phyloP scores from a whole-genome alignment of 2,113 vertebrate genomes.

The Ceratotherium simum region DNA sequence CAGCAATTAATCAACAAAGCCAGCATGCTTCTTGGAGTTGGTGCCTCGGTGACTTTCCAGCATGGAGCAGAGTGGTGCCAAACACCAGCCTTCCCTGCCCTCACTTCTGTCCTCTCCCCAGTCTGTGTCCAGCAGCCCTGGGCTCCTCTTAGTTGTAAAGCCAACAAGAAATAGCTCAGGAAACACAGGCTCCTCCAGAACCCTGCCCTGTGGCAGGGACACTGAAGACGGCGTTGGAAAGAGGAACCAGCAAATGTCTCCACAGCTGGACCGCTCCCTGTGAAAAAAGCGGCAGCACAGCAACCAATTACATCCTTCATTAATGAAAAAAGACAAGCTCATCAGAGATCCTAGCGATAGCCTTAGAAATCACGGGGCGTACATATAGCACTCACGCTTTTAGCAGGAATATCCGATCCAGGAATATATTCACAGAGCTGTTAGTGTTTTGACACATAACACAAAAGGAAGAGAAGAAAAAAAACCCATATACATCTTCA shows the following conservation, averaged over 20 bases:
- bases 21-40: background rate
- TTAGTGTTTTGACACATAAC: conserved; percentile 40
- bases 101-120: background rate
- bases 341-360: conserved; percentile 1
- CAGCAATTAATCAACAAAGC: background rate
- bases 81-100: background rate
- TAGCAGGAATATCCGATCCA: background rate
- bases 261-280: background rate
- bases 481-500: background rate
- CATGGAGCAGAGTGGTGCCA: background rate
- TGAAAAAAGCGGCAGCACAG: background rate
- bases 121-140: background rate
- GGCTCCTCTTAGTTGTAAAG: background rate
- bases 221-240: background rate
- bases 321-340: background rate
- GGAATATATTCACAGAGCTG: background rate
- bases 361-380: background rate
- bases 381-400: background rate
- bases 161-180: background rate
- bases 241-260: background rate
- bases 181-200: background rate
- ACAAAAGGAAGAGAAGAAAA: background rate
- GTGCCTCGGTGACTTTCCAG: background rate
- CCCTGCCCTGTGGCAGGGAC: no score
- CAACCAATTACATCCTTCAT: background rate